A percentile compares a stretch with the other conserved stretches of the same genome.
Evolutionary conservation across 2,888 invertebrate species (phyloP).

Genomic region (Eristalis tenax): DNA sequence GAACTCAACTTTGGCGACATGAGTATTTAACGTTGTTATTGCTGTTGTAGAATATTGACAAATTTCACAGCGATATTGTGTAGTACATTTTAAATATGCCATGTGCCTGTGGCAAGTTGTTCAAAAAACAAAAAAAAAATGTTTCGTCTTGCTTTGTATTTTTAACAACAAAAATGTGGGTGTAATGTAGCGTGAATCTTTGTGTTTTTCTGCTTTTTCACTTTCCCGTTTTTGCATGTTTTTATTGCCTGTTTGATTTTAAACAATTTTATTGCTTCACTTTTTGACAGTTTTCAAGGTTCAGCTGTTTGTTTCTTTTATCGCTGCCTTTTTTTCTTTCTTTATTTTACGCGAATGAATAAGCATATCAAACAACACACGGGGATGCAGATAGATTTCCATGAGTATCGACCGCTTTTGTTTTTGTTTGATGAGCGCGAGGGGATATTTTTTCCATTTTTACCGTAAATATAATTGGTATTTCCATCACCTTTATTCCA

Average conservation of each 20-base stretch:
- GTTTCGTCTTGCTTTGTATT: conserved; percentile 38
- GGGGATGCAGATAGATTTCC: conserved; percentile 37
- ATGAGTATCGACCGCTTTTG: conserved; percentile 12
- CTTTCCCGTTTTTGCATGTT: conserved; percentile 62
- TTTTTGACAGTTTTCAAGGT: conserved; percentile 72
- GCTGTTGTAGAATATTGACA: conserved; percentile 7
- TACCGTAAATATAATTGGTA: conserved; percentile 7
- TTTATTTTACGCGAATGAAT: not conserved
- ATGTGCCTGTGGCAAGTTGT: conserved; percentile 47
- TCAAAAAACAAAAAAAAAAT: not conserved
- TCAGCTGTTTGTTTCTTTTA: conserved; percentile 68
- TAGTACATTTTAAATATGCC: conserved; percentile 37
- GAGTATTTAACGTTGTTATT: conserved; percentile 1
- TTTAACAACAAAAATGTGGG: conserved; percentile 65
- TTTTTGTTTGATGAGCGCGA: not conserved
- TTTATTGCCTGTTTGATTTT: conserved; percentile 72
- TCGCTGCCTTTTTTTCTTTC: conserved; percentile 25
- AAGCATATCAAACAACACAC: conserved; percentile 24
- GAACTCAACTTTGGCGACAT: conserved; percentile 33
- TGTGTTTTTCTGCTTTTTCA: conserved; percentile 47
- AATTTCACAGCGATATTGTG: conserved; percentile 11
- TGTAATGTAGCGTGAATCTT: conserved; percentile 72
- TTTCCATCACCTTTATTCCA: conserved; percentile 14
- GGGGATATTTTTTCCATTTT: conserved; percentile 14
- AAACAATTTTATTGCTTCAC: conserved; percentile 72